Percentiles rank a stretch among this genome's conserved stretches.
Evolutionary conservation across 1,140 invertebrate genomes (phyloP).

Genomic region (Chelonus insularis): DNA sequence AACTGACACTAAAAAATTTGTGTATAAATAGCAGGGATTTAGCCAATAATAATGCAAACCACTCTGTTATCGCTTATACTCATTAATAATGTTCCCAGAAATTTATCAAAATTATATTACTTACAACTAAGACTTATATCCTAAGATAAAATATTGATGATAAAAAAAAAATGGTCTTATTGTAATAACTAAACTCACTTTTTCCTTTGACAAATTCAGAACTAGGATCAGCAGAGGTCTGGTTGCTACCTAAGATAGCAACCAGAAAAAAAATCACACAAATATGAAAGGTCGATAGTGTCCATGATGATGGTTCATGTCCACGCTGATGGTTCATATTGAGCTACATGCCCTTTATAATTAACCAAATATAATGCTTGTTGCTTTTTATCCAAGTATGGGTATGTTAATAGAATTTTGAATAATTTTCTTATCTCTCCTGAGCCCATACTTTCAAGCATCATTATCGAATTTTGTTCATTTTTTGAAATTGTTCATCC

Average conservation of each 20-base stretch:
- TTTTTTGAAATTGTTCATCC: background rate
- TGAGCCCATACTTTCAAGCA: background rate
- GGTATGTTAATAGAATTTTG: too few relatives aligned
- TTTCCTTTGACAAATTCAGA: conserved; percentile 64
- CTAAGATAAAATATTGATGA: conserved; percentile 1
- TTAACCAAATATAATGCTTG: conserved; percentile 22
- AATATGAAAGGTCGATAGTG: conserved; percentile 46
- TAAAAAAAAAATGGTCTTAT: background rate
- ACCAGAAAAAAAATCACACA: conserved; percentile 45
- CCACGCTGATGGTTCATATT: conserved; percentile 55
- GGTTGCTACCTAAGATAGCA: conserved; percentile 44
- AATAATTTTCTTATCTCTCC: background rate
- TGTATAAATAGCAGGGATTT: background rate
- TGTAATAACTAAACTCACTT: conserved; percentile 52
- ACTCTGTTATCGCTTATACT: too few relatives aligned
- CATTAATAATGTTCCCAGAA: background rate
- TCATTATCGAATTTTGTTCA: background rate
- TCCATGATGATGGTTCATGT: conserved; percentile 42
- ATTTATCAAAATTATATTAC: background rate
- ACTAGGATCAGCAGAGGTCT: conserved; percentile 53
- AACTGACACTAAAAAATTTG: background rate
- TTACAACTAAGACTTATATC: background rate
- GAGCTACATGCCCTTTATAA: conserved; percentile 54
- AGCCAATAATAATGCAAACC: background rate
- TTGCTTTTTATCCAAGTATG: too few relatives aligned